Base-by-base conservation (phyloP, 2,888 invertebrate species). In the Eurytoma californica region DNA sequence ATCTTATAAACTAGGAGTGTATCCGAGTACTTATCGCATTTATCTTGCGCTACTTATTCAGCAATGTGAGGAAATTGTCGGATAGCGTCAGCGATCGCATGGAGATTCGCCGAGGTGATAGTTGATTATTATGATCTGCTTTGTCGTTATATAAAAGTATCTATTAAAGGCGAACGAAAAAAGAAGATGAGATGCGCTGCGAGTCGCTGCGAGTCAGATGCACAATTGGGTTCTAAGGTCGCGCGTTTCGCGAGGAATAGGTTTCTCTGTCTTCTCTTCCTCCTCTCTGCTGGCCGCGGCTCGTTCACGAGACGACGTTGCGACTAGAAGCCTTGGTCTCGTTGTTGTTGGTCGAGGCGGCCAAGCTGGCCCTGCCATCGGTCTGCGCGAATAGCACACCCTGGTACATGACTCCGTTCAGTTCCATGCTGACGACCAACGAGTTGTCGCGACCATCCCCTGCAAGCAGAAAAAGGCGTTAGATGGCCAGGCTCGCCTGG, bases 401-500 rank as follows among this genome's bases (percentile, higher is more conserved):
- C 91, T 98, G 97, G 91, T 98, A 99, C 90, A 96, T 95, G 72
- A 97, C 94, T 63, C 98, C 98, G 89, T 99, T 98, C 82, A 99
- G 92, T 91, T 99, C 98, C 95, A 99, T 97, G 86, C 97, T 97
- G 51, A 99, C 97, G 57, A 96, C 95, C 83, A 99, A 91, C 76
- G 98, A 97, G 87, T 95, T 96, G 88, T 97, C 97, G 13, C 96
- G 95, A 39, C 95, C 94, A 87, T 96, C 96, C 84, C 95, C 97
- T 97, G 92, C 81, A 83, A n/a, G 9, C 1, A 0, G 13, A 53
- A 2, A 53, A n/a, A 2, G 1, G 0, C 53, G 14, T 53, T 53
- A 53, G n/a, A n/a, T n/a, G n/a, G n/a, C n/a, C n/a, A n/a, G n/a
- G n/a, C n/a, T n/a, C n/a, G n/a, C n/a, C n/a, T n/a, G n/a, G n/a